Base-by-base conservation (phyloP, 2,888 invertebrate genomes). In the Hydriomena furcata region DNA sequence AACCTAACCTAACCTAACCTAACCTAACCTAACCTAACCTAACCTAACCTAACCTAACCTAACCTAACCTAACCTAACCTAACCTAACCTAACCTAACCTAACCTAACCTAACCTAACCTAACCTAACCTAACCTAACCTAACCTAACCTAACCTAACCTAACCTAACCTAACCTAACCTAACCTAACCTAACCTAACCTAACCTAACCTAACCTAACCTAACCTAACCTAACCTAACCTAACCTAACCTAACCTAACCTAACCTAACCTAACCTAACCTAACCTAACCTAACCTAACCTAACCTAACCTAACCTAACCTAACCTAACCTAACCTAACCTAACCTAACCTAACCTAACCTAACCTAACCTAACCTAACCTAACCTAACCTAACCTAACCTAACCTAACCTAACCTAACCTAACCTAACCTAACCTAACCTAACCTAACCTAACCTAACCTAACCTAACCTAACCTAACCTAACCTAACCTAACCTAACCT, bases 1-100 rank as follows among this genome's bases (percentile, higher is more conserved):
- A 49, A 48, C 48, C 55, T 45, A 49, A 52, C 48, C 52, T 49
- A 48, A 49, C 52, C 52, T 55, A 49, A 48, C 52, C 55, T 45
- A 49, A 49, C 48, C 48, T 49, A 52, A 48, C 52, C 49, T 49
- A 52, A 52, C 52, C 48, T 49, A 48, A 52, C 52, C 55, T 49
- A 55, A 52, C 51, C 50, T 41, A 41, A 41, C 41, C 41, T 41
- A 41, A 41, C 41, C 41, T 41, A 41, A 41, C 41, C 41, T 41
- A 31, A 41, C 41, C 45, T 41, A 52, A 52, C 52, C 52, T 49
- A 52, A 55, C 52, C 55, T 52, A 48, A 48, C 52, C 55, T 52
- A 52, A 55, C 55, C 52, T 49, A 52, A 52, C 55, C 49, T 41
- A 41, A 41, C 41, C 41, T 41, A 41, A 41, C 41, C 41, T 41